Percentiles rank a stretch among this genome's conserved stretches.
Evolutionary conservation across 2,888 invertebrate genomes (phyloP).

Genomic region (Antheraea assamensis): DNA sequence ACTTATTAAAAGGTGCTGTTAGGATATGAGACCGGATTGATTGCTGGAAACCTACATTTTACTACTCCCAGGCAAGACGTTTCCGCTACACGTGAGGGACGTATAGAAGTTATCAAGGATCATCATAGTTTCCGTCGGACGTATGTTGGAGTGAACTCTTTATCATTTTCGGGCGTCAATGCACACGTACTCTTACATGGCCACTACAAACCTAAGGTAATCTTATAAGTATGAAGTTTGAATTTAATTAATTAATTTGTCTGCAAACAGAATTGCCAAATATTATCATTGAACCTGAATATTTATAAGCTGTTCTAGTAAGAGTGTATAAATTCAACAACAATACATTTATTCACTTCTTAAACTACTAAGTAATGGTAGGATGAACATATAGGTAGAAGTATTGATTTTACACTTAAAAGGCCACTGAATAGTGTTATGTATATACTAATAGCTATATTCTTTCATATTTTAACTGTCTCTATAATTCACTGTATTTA

Average conservation of each 20-base stretch:
- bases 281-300: neutral
- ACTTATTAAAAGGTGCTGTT: slow-evolving; percentile 72
- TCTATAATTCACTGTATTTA: no score
- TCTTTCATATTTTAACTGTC: no score
- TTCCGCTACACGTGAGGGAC: slow-evolving; percentile 71
- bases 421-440: no score
- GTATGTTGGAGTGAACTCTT: slow-evolving; percentile 56
- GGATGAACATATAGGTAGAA: no score
- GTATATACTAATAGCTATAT: no score
- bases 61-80: slow-evolving; percentile 76
- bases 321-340: no score
- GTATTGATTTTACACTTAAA: no score
- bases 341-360: no score
- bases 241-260: neutral
- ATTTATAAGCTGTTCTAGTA: neutral
- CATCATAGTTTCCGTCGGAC: slow-evolving; percentile 79
- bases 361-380: no score
- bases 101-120: slow-evolving; percentile 82
- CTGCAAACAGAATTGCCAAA: neutral
- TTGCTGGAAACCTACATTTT: slow-evolving; percentile 88
- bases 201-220: slow-evolving; percentile 53
- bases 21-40: slow-evolving; percentile 84
- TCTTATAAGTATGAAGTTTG: slow-evolving; percentile 2
- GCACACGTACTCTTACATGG: slow-evolving; percentile 55
- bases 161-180: slow-evolving; percentile 55